phyloP scores from a whole-genome alignment of 1,140 invertebrate species.

The Orchesella cincta region DNA sequence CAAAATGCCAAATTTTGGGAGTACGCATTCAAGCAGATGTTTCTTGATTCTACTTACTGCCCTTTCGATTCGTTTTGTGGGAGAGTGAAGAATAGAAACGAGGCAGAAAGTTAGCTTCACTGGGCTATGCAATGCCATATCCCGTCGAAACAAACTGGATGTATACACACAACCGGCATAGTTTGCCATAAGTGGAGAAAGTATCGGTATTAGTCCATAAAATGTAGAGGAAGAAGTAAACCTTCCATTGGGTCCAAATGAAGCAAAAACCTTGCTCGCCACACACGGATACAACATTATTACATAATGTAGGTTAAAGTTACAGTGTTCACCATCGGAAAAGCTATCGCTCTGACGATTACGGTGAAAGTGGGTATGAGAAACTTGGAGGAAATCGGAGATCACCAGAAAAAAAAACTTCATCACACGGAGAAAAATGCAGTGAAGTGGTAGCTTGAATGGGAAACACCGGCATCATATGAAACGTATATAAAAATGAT shows the following conservation, averaged over 20 bases:
- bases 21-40: constrained; percentile 8
- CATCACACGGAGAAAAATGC: not conserved
- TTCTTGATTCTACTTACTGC: too few species aligned
- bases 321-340: not conserved
- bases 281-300: not conserved
- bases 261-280: not conserved
- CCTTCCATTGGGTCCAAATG: not conserved
- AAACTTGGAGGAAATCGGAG: not conserved
- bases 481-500: too few species aligned
- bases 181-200: too few species aligned
- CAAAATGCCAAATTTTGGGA: constrained; percentile 11
- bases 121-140: too few species aligned
- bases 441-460: not conserved
- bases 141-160: too few species aligned
- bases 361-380: not conserved
- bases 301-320: constrained; percentile 21
- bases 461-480: not conserved
- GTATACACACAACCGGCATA: too few species aligned
- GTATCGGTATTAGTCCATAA: too few species aligned
- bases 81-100: too few species aligned
- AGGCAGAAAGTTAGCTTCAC: too few species aligned
- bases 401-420: not conserved
- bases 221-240: too few species aligned
- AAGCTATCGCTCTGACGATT: not conserved
- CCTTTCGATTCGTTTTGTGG: too few species aligned